These are phyloP conservation scores for Orthonychiurus folsomi DNA, from an alignment of 2,888 invertebrate genomes.

Conservation along the genomic window DNA sequence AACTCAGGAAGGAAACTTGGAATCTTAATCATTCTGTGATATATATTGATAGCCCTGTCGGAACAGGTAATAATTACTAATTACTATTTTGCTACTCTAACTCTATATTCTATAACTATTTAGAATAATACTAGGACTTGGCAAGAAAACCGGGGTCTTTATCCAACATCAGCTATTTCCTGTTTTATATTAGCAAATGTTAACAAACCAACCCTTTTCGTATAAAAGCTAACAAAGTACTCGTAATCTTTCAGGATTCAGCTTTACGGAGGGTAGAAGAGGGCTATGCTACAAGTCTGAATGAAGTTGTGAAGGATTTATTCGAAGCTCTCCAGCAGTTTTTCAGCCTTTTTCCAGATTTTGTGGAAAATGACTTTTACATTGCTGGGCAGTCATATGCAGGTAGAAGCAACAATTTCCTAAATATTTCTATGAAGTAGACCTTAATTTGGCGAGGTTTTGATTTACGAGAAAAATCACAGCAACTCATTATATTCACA, in stretches of 20 bases:
- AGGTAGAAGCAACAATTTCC: conserved; percentile 46
- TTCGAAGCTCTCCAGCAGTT: conserved; percentile 70
- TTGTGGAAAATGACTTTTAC: conserved; percentile 67
- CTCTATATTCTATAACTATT: no score
- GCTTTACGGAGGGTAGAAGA: conserved; percentile 66
- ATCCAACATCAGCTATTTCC: no score
- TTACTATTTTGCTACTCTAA: background rate
- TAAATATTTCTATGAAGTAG: no score
- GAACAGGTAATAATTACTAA: conserved; percentile 54
- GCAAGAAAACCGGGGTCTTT: no score
- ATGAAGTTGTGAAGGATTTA: conserved; percentile 67
- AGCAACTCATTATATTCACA: conserved; percentile 29
- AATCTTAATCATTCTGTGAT: conserved; percentile 66
- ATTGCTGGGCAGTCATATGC: conserved; percentile 84
- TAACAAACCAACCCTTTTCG: no score
- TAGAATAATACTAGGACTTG: no score
- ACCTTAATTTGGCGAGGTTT: no score
- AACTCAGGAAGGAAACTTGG: conserved; percentile 67
- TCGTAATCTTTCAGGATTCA: no score
- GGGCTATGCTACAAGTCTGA: conserved; percentile 71
- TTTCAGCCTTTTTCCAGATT: conserved; percentile 69
- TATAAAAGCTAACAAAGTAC: no score
- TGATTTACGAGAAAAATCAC: background rate
- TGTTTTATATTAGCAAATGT: no score
- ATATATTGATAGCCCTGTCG: conserved; percentile 87